Percentiles rank a stretch among this genome's conserved stretches.
Evolutionary conservation across 2,888 invertebrate genomes (phyloP).

Genomic region (Cephus sareptanus): DNA sequence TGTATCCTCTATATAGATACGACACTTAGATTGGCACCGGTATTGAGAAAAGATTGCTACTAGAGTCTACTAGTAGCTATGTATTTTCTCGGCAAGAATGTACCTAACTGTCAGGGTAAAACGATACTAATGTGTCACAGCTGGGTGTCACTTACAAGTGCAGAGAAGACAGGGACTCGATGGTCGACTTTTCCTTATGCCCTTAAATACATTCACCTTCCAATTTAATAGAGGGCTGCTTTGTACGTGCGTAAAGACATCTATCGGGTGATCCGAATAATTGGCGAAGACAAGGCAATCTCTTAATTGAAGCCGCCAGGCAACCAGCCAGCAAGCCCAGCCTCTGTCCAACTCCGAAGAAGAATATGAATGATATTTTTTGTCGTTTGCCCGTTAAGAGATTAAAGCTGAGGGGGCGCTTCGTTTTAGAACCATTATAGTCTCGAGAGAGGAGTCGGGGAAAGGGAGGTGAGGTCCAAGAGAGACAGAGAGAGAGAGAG

Average conservation of each 20-base stretch:
- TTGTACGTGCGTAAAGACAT: slow-evolving; percentile 3
- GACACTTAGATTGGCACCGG: neutral
- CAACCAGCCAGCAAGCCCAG: slow-evolving; percentile 24
- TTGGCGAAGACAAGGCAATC: slow-evolving; percentile 43
- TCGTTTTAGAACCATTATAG: slow-evolving; percentile 59
- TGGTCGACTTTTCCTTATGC: neutral
- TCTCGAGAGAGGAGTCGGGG: slow-evolving; percentile 24
- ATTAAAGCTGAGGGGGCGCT: slow-evolving; percentile 56
- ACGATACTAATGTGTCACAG: neutral
- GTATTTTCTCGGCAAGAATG: neutral
- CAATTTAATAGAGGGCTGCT: neutral
- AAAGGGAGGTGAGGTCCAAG: slow-evolving; percentile 6
- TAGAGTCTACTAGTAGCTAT: neutral
- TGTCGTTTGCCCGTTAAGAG: slow-evolving; percentile 60
- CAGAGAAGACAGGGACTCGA: neutral
- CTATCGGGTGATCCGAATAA: slow-evolving; percentile 32
- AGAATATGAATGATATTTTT: slow-evolving; percentile 53
- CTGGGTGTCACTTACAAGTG: neutral
- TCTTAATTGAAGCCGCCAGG: slow-evolving; percentile 43
- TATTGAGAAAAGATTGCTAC: neutral
- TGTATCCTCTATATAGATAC: neutral
- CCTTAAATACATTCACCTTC: neutral
- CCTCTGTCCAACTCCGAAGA: slow-evolving; percentile 28
- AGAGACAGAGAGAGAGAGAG: neutral
- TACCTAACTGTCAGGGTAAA: neutral